Conservation (phyloP, 1,140 invertebrate species). For the Neodiprion lecontei region DNA sequence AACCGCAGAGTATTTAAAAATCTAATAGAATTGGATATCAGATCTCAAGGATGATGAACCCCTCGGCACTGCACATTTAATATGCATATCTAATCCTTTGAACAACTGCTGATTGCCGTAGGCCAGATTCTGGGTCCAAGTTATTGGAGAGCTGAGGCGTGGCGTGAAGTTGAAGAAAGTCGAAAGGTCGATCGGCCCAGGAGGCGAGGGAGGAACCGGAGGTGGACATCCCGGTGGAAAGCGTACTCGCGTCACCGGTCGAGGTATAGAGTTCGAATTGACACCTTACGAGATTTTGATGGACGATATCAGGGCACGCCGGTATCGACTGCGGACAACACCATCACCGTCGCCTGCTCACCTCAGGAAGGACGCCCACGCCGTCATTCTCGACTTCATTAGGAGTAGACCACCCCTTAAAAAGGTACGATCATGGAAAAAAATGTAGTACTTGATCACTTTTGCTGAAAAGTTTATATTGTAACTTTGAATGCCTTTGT, state of each 20-base stretch:
- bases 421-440: conserved; percentile 71
- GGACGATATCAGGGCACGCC: conserved; percentile 91
- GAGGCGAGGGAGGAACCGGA: conserved; percentile 18
- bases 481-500: conserved; percentile 17
- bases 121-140: conserved; percentile 97
- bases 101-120: conserved; percentile 47
- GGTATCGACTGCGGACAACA: conserved; percentile 81
- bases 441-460: conserved; percentile 14
- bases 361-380: conserved; percentile 93
- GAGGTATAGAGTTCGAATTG: conserved; percentile 85
- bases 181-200: conserved; percentile 64
- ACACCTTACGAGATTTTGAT: conserved; percentile 98
- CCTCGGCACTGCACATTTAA: background rate
- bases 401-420: conserved; percentile 90
- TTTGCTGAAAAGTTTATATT: conserved; percentile 18
- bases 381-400: conserved; percentile 95
- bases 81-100: background rate
- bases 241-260: conserved; percentile 32
- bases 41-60: too few relatives aligned
- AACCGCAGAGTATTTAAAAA: too few relatives aligned
- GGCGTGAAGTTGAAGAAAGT: conserved; percentile 95
- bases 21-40: too few relatives aligned
- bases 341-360: conserved; percentile 65
- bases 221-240: background rate
- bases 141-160: conserved; percentile 83